Percentiles rank a stretch among this genome's conserved stretches.
Conservation (phyloP, 2,888 invertebrate genomes). For the Pseudococcus viburni region DNA sequence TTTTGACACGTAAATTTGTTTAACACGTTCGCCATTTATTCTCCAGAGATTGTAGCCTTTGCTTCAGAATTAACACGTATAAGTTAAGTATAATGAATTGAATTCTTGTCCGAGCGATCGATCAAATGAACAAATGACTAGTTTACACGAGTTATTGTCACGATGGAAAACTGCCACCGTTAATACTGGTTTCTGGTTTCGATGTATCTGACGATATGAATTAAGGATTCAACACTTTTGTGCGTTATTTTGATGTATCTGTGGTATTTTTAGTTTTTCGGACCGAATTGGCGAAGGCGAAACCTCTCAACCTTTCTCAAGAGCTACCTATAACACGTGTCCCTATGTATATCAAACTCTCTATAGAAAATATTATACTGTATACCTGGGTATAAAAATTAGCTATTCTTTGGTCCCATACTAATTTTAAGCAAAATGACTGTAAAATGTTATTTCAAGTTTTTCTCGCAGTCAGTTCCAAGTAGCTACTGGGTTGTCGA, state of each 20-base stretch:
- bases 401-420: background rate
- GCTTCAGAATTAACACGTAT: conserved; percentile 40
- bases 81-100: background rate
- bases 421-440: background rate
- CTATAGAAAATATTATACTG: background rate
- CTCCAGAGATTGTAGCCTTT: conserved; percentile 38
- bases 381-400: background rate
- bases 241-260: conserved; percentile 48
- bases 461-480: background rate
- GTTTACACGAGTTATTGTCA: conserved; percentile 24
- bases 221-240: conserved; percentile 50
- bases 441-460: background rate
- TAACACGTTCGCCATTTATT: conserved; percentile 23
- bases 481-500: background rate
- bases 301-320: background rate
- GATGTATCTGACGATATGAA: background rate
- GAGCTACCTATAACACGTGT: background rate
- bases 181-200: conserved; percentile 43
- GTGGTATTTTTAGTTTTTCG: conserved; percentile 1
- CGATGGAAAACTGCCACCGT: conserved; percentile 30
- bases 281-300: background rate
- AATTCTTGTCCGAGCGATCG: conserved; percentile 29
- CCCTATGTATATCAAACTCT: background rate
- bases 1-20: conserved; percentile 46
- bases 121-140: conserved; percentile 52